Evolutionary conservation across 2,888 invertebrate species (phyloP).

Genomic region (Pherbina coryleti): DNA sequence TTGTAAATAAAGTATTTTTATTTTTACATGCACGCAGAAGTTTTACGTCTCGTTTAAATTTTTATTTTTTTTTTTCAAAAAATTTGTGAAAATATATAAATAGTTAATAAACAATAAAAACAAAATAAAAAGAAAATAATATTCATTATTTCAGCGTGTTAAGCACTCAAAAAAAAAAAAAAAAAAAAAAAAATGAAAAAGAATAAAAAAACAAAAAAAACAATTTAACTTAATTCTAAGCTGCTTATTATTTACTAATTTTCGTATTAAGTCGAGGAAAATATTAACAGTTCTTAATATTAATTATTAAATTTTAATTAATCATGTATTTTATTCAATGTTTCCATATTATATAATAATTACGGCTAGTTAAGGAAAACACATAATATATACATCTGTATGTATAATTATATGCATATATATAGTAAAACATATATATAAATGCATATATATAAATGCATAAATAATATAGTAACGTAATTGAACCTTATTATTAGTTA

Average conservation of each 20-base stretch:
- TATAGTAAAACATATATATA: conserved; percentile 9
- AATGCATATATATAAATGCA: background rate
- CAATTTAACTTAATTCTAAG: background rate
- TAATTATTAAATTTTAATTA: conserved; percentile 32
- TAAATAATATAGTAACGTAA: background rate
- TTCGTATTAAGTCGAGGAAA: background rate
- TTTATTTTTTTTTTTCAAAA: background rate
- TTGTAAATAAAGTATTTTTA: too few species aligned
- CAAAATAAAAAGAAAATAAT: conserved; percentile 1
- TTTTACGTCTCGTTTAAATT: background rate
- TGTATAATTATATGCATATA: background rate
- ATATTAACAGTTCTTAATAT: conserved; percentile 3
- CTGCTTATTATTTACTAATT: conserved; percentile 7
- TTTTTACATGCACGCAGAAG: too few species aligned
- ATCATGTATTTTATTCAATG: conserved; percentile 38
- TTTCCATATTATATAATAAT: conserved; percentile 36
- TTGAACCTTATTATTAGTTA: conserved; percentile 17
- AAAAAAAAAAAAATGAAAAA: background rate
- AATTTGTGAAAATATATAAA: conserved; percentile 24
- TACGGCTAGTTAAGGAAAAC: conserved; percentile 31
- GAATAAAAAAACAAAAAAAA: conserved; percentile 20
- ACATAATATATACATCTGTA: background rate
- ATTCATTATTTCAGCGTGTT: background rate
- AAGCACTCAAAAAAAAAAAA: background rate
- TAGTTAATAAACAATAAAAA: conserved; percentile 18